Percentiles rank a stretch among this genome's conserved stretches.
Conservation (phyloP, 2,888 invertebrate genomes). For the Iphiclides podalirius region DNA sequence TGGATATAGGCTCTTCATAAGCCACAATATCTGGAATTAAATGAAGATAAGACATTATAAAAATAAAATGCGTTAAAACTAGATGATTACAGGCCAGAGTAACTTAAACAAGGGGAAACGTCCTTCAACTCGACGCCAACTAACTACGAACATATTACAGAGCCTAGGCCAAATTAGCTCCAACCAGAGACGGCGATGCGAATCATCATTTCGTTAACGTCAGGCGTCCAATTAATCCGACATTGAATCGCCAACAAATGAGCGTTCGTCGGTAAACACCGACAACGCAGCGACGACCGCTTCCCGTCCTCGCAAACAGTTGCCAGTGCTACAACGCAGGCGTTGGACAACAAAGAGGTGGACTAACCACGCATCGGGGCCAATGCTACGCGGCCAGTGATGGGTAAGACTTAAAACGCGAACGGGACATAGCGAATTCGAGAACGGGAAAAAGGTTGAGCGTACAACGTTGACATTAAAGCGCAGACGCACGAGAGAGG, state of each 20-base stretch:
- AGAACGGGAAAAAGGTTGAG: slow-evolving; percentile 39
- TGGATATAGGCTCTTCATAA: too few relatives aligned
- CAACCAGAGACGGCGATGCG: not conserved
- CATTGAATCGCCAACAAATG: not conserved
- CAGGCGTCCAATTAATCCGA: not conserved
- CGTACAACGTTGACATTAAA: slow-evolving; percentile 52
- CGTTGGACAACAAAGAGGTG: too few relatives aligned
- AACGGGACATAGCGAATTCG: slow-evolving; percentile 26
- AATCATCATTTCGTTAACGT: not conserved
- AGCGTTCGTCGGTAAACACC: not conserved
- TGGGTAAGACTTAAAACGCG: too few relatives aligned
- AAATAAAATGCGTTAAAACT: too few relatives aligned
- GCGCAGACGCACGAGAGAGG: slow-evolving; percentile 55
- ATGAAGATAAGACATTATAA: too few relatives aligned
- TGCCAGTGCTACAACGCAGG: too few relatives aligned
- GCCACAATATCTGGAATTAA: too few relatives aligned
- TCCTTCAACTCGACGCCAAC: not conserved
- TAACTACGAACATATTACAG: not conserved
- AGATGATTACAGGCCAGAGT: too few relatives aligned
- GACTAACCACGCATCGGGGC: too few relatives aligned
- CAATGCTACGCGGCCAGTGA: too few relatives aligned
- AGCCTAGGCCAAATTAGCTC: not conserved
- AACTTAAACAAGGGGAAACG: too few relatives aligned
- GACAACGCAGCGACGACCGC: not conserved
- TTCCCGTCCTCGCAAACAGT: slow-evolving; percentile 17